A percentile compares a stretch with the other conserved stretches of the same genome.
phyloP scores from a whole-genome alignment of 2,113 vertebrate genomes.

The Daphoenositta chrysoptera region DNA sequence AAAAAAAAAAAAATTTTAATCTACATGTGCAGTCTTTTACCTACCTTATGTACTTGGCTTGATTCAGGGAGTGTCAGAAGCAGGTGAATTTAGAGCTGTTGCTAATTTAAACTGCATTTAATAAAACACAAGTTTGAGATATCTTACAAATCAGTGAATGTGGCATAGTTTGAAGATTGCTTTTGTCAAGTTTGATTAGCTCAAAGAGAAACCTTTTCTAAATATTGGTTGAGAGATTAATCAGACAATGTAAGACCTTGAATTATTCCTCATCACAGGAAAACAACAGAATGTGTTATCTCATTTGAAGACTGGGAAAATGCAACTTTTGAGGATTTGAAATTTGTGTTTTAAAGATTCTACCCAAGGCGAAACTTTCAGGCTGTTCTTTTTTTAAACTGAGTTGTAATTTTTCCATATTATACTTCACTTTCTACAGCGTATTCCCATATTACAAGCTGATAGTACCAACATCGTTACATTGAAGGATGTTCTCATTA shows the following conservation, averaged over 20 bases:
- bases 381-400: not conserved
- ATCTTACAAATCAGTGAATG: slow-evolving; percentile 42
- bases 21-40: not conserved
- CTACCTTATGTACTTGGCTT: not conserved
- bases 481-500: slow-evolving; percentile 43
- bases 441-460: not conserved
- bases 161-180: slow-evolving; percentile 60
- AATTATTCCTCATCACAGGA: slow-evolving; percentile 49
- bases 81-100: slow-evolving; percentile 35
- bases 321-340: not conserved
- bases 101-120: slow-evolving; percentile 57
- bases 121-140: slow-evolving; percentile 46
- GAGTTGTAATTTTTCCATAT: not conserved
- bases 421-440: not conserved
- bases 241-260: slow-evolving; percentile 46
- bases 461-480: slow-evolving; percentile 38
- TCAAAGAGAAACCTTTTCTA: slow-evolving; percentile 61
- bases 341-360: not conserved
- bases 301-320: not conserved
- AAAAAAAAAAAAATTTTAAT: not conserved
- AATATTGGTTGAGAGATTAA: slow-evolving; percentile 64
- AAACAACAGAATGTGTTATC: slow-evolving; percentile 10
- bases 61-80: not conserved
- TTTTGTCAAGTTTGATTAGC: slow-evolving; percentile 65
- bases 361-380: not conserved